Evolutionary conservation across 1,140 invertebrate genomes (phyloP).

Genomic region (Pseudomyrmex flavicornis): DNA sequence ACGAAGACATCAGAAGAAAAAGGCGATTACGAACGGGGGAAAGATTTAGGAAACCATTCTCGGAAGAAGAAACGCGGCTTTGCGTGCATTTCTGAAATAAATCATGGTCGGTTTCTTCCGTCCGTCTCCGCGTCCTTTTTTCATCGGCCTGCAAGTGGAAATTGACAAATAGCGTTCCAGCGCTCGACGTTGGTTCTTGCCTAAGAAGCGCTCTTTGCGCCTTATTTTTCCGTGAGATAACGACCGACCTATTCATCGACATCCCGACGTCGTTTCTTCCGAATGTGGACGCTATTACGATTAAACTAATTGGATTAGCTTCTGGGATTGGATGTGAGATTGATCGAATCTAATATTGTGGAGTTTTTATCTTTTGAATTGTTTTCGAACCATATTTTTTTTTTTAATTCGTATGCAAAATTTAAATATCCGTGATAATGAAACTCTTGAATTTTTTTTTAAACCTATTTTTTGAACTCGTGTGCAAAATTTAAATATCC

Average conservation of each 20-base stretch:
- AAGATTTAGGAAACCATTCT: background rate
- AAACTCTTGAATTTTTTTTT: no score
- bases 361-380: background rate
- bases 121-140: conserved; percentile 24
- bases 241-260: background rate
- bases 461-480: no score
- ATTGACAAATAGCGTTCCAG: conserved; percentile 52
- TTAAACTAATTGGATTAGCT: background rate
- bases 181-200: conserved; percentile 19
- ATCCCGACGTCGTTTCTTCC: background rate
- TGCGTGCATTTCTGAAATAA: conserved; percentile 49
- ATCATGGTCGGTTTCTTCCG: conserved; percentile 47
- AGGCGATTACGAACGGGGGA: conserved; percentile 32
- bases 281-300: background rate
- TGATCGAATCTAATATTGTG: background rate
- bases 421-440: no score
- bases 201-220: background rate
- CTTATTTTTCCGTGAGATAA: conserved; percentile 25
- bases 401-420: no score
- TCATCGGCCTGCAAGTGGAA: conserved; percentile 32
- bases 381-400: background rate
- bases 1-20: background rate
- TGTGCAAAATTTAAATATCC: no score
- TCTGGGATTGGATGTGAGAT: background rate
- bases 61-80: conserved; percentile 17